These are phyloP conservation scores for Trissonchulus latispiculum DNA, from an alignment of 2,888 invertebrate genomes.

Conservation along the genomic window DNA sequence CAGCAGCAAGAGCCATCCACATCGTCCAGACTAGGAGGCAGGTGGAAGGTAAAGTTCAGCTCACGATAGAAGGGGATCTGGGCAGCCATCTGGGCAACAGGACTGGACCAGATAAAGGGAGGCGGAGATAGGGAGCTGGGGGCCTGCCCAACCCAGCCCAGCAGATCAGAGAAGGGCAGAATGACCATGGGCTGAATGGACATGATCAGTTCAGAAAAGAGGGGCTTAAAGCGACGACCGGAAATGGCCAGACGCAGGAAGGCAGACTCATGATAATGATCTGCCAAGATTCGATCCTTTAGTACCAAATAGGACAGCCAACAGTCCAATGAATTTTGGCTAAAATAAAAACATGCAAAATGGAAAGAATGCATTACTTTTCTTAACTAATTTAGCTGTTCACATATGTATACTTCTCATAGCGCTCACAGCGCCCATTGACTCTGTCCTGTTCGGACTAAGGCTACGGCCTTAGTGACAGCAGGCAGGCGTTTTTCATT, in stretches of 20 bases:
- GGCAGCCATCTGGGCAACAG: not conserved
- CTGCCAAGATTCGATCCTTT: conserved; percentile 66
- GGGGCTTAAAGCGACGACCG: conserved; percentile 52
- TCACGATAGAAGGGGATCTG: not conserved
- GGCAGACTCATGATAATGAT: conserved; percentile 66
- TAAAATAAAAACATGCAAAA: not conserved
- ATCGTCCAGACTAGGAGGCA: not conserved
- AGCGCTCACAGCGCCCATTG: too few species aligned
- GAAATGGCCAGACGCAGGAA: conserved; percentile 56
- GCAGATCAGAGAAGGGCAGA: conserved; percentile 59
- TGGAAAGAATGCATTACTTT: too few species aligned
- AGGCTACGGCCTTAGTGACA: too few species aligned
- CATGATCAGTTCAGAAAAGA: conserved; percentile 63
- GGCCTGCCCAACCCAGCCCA: not conserved
- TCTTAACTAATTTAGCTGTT: too few species aligned
- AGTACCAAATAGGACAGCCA: conserved; percentile 78
- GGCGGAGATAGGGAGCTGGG: not conserved
- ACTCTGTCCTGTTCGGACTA: too few species aligned
- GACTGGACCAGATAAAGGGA: not conserved
- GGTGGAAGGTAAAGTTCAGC: not conserved
- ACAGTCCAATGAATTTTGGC: conserved; percentile 61
- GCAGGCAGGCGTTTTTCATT: too few species aligned
- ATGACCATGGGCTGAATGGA: conserved; percentile 68
- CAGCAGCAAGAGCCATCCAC: too few species aligned
- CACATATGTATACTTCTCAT: too few species aligned